Percentiles rank a stretch among this genome's conserved stretches.
phyloP scores from a whole-genome alignment of 23 tunicate genomes.

The Diplosoma virens region DNA sequence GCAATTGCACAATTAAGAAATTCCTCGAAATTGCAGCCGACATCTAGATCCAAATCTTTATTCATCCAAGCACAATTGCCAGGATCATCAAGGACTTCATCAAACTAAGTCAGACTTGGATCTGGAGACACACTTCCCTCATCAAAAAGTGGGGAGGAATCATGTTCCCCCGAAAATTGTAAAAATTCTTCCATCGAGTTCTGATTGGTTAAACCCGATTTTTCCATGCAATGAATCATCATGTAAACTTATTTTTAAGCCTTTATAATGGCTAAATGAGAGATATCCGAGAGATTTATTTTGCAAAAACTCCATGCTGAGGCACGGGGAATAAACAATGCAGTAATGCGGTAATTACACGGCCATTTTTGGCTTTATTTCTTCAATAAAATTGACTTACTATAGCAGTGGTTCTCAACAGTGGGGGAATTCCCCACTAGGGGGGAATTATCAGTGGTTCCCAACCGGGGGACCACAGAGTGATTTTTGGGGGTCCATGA shows the following conservation, averaged over 20 bases:
- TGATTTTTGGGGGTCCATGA: no score
- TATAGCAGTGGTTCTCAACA: no score
- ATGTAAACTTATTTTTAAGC: constrained; percentile 19
- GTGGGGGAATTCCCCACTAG: no score
- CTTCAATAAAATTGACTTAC: background rate
- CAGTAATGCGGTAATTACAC: constrained; percentile 42
- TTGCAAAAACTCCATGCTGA: constrained; percentile 69
- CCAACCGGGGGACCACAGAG: no score
- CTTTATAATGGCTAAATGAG: constrained; percentile 36
- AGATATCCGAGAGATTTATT: constrained; percentile 31
- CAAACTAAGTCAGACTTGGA: no score
- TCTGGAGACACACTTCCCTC: background rate
- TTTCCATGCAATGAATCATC: constrained; percentile 36
- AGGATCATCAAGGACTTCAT: background rate
- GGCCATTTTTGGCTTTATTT: constrained; percentile 77
- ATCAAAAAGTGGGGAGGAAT: background rate
- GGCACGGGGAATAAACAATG: constrained; percentile 65
- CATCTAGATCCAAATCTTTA: background rate
- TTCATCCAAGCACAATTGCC: constrained; percentile 1
- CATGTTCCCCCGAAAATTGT: constrained; percentile 34
- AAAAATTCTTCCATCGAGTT: constrained; percentile 42
- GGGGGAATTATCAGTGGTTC: no score
- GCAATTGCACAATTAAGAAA: no score
- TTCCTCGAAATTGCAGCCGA: no score
- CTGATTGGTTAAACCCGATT: constrained; percentile 27